Base-by-base conservation (phyloP, 64 coral and sea anemone species). In the Acropora yongei region DNA sequence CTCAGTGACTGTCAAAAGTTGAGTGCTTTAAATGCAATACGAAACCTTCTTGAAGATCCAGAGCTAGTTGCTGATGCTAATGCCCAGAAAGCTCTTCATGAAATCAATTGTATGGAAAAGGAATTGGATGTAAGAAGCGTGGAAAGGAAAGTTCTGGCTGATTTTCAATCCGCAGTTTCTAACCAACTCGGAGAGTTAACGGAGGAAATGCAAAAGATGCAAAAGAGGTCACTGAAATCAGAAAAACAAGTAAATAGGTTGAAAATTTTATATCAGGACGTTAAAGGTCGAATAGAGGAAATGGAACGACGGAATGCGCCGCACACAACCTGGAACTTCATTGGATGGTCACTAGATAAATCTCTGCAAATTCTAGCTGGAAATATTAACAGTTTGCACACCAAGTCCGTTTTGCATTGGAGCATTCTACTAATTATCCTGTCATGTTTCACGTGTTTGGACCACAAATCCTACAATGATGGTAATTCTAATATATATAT, bases 401-500 rank as follows among this genome's bases (percentile, higher is more conserved):
- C 45, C 44, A 57, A 49, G 1, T 76, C 74, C 2, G 16, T 75
- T 0, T 40, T 67, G 0, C 1, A 4, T 14, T 91, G 48, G 80
- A 49, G 18, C 18, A n/a, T 77, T 49, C 0, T 91, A 5, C 6
- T 76, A 1, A 42, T 91, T 55, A 49, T 91, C 1, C 14, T 84
- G 4, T 44, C 53, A 40, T 30, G 50, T 41, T 12, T 84, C 49
- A 81, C 7, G 65, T 83, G 80, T 77, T 50, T 83, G 45, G 57
- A 30, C 16, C 71, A 63, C 55, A 91, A 91, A 77, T 91, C 89
- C 2, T 85, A 91, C 18, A 83, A 84, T 13, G 89, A 91, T 77
- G 80, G 89, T 91, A 84, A 91, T 79, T 91, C 5, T 9, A 53
- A 53, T 53, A 9, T 9, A 9, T 53, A 53, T 53, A 6, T 6